These are phyloP conservation scores for Lamellibrachia columna DNA, from an alignment of 2,888 invertebrate species.

Conservation along the genomic window DNA sequence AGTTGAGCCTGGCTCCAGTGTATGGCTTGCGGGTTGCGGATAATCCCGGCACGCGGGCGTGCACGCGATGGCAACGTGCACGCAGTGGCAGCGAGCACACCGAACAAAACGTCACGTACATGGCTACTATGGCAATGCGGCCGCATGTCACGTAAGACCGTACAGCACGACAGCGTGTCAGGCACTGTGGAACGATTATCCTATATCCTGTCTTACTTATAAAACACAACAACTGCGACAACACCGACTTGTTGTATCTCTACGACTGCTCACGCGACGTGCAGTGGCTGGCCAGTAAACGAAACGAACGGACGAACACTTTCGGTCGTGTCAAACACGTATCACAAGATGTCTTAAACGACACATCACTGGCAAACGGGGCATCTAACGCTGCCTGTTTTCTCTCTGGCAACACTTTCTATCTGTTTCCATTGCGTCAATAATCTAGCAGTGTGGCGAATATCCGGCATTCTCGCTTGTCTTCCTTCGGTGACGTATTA, in stretches of 20 bases:
- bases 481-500: not conserved
- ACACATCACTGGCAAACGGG: conserved; percentile 11
- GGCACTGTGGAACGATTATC: not conserved
- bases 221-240: not conserved
- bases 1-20: not conserved
- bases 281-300: not conserved
- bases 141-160: not conserved
- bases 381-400: not conserved
- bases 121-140: not conserved
- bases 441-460: not conserved
- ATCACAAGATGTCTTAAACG: not conserved
- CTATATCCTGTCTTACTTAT: not conserved
- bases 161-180: not conserved
- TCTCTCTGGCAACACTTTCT: not conserved
- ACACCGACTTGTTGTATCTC: not conserved
- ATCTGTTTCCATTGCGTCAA: not conserved
- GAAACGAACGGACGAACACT: not conserved
- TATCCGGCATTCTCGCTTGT: not conserved
- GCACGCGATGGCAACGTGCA: not conserved
- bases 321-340: conserved; percentile 3
- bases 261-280: not conserved
- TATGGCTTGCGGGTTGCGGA: not conserved
- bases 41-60: not conserved
- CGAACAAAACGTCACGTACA: not conserved
- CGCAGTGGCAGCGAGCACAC: not conserved